phyloP scores from a whole-genome alignment of 2,113 vertebrate species.

The Antechinus flavipes region DNA sequence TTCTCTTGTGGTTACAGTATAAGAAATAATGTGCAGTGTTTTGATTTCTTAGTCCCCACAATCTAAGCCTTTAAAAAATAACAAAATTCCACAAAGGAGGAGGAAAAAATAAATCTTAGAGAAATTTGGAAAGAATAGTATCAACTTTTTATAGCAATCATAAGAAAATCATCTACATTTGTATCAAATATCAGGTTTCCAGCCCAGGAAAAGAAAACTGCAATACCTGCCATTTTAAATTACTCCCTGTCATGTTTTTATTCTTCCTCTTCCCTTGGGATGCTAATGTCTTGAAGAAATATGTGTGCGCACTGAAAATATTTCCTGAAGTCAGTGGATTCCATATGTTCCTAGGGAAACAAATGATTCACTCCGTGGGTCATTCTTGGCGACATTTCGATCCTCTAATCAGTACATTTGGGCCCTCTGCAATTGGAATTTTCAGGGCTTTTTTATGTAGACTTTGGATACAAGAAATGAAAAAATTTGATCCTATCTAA shows the following conservation, averaged over 20 bases:
- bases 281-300: slow-evolving; percentile 86
- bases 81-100: slow-evolving; percentile 68
- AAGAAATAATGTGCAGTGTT: slow-evolving; percentile 73
- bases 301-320: slow-evolving; percentile 85
- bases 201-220: slow-evolving; percentile 78
- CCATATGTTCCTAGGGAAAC: slow-evolving; percentile 85
- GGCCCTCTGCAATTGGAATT: slow-evolving; percentile 66
- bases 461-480: slow-evolving; percentile 44
- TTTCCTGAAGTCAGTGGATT: slow-evolving; percentile 88
- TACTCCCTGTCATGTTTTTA: slow-evolving; percentile 85
- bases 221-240: slow-evolving; percentile 86
- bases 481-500: slow-evolving; percentile 46
- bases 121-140: slow-evolving; percentile 77
- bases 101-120: slow-evolving; percentile 76
- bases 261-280: slow-evolving; percentile 80
- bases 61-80: slow-evolving; percentile 67
- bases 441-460: slow-evolving; percentile 54
- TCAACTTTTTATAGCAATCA: slow-evolving; percentile 76
- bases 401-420: slow-evolving; percentile 79
- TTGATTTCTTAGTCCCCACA: slow-evolving; percentile 70
- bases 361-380: slow-evolving; percentile 81
- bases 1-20: slow-evolving; percentile 80
- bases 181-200: slow-evolving; percentile 83
- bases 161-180: slow-evolving; percentile 81
- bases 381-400: slow-evolving; percentile 79